Evolutionary conservation across 2,888 invertebrate genomes (phyloP).

Genomic region (Barypeithes pellucidus): DNA sequence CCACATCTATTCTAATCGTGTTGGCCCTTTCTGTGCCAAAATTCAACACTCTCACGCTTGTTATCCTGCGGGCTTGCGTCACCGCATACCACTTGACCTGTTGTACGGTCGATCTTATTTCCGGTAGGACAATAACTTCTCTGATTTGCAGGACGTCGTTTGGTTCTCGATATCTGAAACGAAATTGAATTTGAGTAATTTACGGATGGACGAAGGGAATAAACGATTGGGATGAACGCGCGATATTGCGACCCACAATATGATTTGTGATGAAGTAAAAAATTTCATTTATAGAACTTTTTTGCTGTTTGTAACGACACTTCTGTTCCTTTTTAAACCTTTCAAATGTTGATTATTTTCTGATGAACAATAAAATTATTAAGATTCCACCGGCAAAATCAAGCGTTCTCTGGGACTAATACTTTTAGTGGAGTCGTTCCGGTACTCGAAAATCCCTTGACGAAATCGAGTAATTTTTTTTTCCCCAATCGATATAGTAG

Average conservation of each 20-base stretch:
- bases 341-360: no score
- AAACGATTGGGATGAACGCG: slow-evolving; percentile 21
- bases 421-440: no score
- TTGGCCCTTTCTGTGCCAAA: slow-evolving; percentile 60
- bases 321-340: no score
- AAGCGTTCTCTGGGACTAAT: no score
- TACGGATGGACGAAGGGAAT: slow-evolving; percentile 37
- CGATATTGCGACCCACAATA: no score
- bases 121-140: slow-evolving; percentile 57
- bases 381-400: no score
- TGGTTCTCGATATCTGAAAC: slow-evolving; percentile 55
- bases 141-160: slow-evolving; percentile 57
- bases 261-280: neutral
- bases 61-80: slow-evolving; percentile 56
- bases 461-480: no score
- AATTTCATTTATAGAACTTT: neutral
- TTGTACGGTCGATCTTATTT: slow-evolving; percentile 55
- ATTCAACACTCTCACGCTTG: slow-evolving; percentile 61
- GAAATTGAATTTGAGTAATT: slow-evolving; percentile 50
- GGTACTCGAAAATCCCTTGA: no score
- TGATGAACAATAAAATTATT: no score
- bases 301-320: neutral
- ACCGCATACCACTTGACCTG: slow-evolving; percentile 60
- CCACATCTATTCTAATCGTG: slow-evolving; percentile 59
- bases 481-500: no score